Conservation (phyloP, 2,113 vertebrate species). For the Falco punctatus region DNA sequence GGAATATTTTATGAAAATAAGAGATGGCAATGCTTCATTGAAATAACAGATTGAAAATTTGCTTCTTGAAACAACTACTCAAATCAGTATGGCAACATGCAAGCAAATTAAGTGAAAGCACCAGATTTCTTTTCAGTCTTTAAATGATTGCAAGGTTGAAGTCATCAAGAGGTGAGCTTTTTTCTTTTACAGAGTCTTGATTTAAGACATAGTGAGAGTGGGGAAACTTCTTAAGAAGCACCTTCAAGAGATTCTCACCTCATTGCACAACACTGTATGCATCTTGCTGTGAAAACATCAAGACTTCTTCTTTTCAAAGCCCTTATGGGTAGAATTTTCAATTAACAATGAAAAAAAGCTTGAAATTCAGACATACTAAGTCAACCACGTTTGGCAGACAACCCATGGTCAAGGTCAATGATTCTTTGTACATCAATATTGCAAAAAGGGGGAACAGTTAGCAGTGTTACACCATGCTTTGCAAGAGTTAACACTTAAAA, state of each 20-base stretch:
- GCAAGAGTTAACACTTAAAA: neutral
- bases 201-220: neutral
- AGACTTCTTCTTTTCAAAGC: neutral
- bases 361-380: neutral
- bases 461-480: neutral
- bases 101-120: neutral
- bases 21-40: slow-evolving; percentile 43
- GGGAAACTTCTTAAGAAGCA: neutral
- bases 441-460: neutral
- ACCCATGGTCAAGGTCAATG: neutral
- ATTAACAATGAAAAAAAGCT: neutral
- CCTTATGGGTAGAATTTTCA: neutral
- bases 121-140: neutral
- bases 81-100: neutral
- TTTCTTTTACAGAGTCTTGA: neutral
- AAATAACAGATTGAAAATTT: slow-evolving; percentile 33
- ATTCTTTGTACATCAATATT: neutral
- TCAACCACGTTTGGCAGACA: neutral
- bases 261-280: neutral
- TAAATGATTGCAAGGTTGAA: neutral
- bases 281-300: neutral
- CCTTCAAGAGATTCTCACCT: neutral
- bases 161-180: neutral
- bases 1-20: neutral
- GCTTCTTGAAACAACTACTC: neutral